Base-by-base conservation (phyloP, 2,888 invertebrate genomes). In the Oeneis ivallda region DNA sequence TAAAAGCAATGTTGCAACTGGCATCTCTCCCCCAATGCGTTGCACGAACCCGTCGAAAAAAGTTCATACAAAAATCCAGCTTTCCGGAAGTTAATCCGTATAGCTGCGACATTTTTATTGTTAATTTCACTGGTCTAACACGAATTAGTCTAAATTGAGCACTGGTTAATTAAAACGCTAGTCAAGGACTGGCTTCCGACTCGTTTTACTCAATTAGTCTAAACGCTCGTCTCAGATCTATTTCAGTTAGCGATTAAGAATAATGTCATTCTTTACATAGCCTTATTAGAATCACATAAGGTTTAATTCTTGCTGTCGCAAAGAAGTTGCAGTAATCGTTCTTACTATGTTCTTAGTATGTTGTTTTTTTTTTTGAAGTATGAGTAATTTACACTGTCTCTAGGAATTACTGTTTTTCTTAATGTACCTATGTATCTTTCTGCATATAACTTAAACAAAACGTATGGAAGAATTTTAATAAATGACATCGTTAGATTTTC, bases 141-240 rank as follows among this genome's bases (percentile, higher is more conserved):
- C 59, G 52, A 49, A 57, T 61, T 52, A 67, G 57, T 61, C 37
- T 41, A 61, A 52, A 45, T 15, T 61, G 57, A 64, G 52, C 37
- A 43, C 57, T 50, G 43, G 53, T 45, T 54, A 62, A 58, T 37
- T 47, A 15, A n/a, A 56, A 41, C 13, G 32, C 17, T 10, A 56
- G 56, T 54, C 32, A 13, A n/a, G n/a, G 54, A 26, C 34, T 49
- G 65, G 45, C 56, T 64, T 37, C 50, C n/a, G 61, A 52, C 15
- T 67, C 45, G 61, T 64, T 64, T 61, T 39, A 52, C 32, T 61
- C 57, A 64, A 61, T 64, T 61, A 64, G 37, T 52, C 10, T 47
- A 67, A 61, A 58, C 45, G 56, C 32, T 57, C 11, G 19, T 17
- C 15, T 32, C 19, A 52, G 17, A 11, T 56, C 54, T 52, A 56